Conservation (phyloP, 2,113 vertebrate genomes). For the Burhinus bistriatus region DNA sequence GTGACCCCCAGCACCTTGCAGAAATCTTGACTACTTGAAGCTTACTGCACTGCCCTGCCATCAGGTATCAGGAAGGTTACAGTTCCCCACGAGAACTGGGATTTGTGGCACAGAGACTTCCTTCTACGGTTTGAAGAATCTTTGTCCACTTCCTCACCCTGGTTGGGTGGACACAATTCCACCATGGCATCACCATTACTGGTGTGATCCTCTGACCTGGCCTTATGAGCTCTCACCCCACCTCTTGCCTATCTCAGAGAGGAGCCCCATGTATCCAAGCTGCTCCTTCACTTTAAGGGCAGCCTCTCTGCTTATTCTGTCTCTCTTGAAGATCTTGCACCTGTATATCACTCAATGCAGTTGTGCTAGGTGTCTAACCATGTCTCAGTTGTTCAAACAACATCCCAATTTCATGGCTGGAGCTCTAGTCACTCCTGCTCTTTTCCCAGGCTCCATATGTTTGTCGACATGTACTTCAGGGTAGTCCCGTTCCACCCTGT, state of each 20-base stretch:
- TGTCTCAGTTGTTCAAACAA: not conserved
- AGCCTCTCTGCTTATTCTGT: not conserved
- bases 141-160: not conserved
- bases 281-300: not conserved
- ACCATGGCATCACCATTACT: not conserved
- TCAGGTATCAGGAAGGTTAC: not conserved
- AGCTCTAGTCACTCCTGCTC: fast-evolving
- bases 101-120: not conserved
- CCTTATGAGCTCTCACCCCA: fast-evolving
- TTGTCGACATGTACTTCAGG: not conserved
- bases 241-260: not conserved
- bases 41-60: not conserved
- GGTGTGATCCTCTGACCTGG: fast-evolving
- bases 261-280: fast-evolving
- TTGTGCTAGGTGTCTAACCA: not conserved
- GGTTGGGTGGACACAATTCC: fast-evolving
- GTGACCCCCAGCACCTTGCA: not conserved
- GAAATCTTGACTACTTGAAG: not conserved
- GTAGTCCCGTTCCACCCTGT: fast-evolving
- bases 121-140: not conserved
- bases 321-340: not conserved
- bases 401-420: fast-evolving
- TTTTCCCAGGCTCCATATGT: not conserved
- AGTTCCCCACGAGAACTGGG: not conserved
- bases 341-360: fast-evolving